These are phyloP conservation scores for Nowickia ferox DNA, from an alignment of 2,888 invertebrate genomes.

Conservation along the genomic window DNA sequence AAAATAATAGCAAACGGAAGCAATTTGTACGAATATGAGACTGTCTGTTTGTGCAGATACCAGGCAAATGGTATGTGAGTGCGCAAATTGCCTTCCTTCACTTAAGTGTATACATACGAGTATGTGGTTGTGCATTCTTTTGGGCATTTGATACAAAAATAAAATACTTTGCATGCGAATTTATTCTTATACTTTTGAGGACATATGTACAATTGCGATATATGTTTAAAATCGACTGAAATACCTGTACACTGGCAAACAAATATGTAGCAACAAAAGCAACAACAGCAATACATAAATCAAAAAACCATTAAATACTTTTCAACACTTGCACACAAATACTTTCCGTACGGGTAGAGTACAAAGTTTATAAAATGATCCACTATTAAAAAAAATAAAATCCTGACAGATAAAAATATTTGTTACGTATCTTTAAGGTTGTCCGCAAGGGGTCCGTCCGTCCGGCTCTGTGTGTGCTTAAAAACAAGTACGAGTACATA, in stretches of 20 bases:
- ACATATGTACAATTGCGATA: conserved; percentile 25
- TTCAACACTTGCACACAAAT: conserved; percentile 53
- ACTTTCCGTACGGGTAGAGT: not conserved
- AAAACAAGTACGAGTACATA: conserved; percentile 44
- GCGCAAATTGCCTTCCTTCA: conserved; percentile 24
- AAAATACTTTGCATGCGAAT: conserved; percentile 33
- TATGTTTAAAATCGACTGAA: conserved; percentile 45
- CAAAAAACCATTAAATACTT: conserved; percentile 70
- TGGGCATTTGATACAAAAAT: conserved; percentile 46
- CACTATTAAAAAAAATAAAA: conserved; percentile 40
- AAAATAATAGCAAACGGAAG: conserved; percentile 32
- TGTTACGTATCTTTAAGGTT: not conserved
- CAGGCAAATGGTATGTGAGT: not conserved
- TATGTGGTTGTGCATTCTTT: not conserved
- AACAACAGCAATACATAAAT: conserved; percentile 56
- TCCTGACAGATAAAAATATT: conserved; percentile 20
- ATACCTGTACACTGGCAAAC: conserved; percentile 12
- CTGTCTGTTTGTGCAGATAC: not conserved
- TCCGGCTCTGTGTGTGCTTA: conserved; percentile 3
- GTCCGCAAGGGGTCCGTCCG: too few species aligned
- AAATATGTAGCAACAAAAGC: conserved; percentile 7
- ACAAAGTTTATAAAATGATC: conserved; percentile 56
- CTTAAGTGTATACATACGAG: not conserved
- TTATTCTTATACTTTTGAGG: conserved; percentile 15
- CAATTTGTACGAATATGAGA: conserved; percentile 34